phyloP scores from a whole-genome alignment of 2,888 invertebrate species.

The Heliconius ismenius region DNA sequence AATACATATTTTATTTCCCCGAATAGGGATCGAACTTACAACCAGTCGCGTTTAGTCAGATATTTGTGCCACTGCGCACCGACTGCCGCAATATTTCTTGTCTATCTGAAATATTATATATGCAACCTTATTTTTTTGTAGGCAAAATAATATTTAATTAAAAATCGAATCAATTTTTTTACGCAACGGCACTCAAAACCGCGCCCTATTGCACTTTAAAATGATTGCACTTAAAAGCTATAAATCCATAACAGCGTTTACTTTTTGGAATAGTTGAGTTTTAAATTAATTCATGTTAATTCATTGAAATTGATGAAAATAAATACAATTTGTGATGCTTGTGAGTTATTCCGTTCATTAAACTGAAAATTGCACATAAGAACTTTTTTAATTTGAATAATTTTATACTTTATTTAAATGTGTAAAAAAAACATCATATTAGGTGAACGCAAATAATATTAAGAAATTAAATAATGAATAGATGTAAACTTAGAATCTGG shows the following conservation, averaged over 20 bases:
- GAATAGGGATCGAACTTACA: no score
- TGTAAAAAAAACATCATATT: neutral
- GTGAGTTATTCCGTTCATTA: neutral
- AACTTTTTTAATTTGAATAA: neutral
- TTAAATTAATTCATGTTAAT: neutral
- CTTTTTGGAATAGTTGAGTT: neutral
- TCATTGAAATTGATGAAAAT: neutral
- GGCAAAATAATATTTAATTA: neutral
- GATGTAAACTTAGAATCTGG: neutral
- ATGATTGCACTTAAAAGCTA: conserved; percentile 1
- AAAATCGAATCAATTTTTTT: neutral
- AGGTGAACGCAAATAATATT: neutral
- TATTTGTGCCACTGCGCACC: no score
- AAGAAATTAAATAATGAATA: neutral
- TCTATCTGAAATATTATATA: neutral
- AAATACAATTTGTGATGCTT: neutral
- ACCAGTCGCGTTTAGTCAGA: no score
- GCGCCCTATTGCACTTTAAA: neutral
- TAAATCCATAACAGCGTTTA: neutral
- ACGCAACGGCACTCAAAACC: neutral
- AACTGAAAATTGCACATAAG: neutral
- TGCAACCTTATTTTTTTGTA: neutral
- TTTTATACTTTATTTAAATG: neutral
- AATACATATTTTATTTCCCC: no score
- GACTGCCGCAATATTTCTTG: no score